phyloP scores from a whole-genome alignment of 2,797 vertebrate species.

The Bryconaethiops microstoma region DNA sequence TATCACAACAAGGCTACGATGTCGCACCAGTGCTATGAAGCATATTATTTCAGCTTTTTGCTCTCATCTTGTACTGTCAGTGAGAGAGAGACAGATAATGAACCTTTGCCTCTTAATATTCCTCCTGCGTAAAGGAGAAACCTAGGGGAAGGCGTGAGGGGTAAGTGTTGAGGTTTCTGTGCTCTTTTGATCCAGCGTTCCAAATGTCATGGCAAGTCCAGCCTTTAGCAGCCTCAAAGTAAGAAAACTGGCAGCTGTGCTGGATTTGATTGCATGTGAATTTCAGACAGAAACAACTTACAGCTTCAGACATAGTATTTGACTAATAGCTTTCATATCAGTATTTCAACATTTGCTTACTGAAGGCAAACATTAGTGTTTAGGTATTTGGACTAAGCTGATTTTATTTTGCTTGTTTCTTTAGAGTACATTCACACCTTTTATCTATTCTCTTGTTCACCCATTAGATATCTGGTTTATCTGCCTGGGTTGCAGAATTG shows the following conservation, averaged over 20 bases:
- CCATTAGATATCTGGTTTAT: conserved; percentile 81
- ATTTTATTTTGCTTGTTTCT: conserved; percentile 1
- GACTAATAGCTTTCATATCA: not conserved
- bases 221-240: conserved; percentile 46
- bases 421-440: not conserved
- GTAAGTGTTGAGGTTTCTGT: conserved; percentile 33
- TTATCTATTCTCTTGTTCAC: conserved; percentile 4
- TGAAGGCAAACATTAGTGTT: not conserved
- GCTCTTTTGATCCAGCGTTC: conserved; percentile 39
- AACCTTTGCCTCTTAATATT: conserved; percentile 11
- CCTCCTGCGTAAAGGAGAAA: not conserved
- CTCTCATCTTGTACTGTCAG: not conserved
- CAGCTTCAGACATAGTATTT: not conserved
- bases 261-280: conserved; percentile 17
- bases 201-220: conserved; percentile 49
- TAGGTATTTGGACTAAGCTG: not conserved
- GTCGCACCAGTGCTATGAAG: not conserved
- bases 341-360: not conserved
- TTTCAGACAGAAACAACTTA: conserved; percentile 12
- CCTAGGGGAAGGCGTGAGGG: conserved; percentile 12
- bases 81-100: not conserved
- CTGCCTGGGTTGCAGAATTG: conserved; percentile 85
- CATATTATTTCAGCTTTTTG: not conserved
- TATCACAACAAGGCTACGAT: not conserved
- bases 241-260: conserved; percentile 29